Evolutionary conservation across 1,140 invertebrate genomes (phyloP).

Genomic region (Drosophila persimilis): DNA sequence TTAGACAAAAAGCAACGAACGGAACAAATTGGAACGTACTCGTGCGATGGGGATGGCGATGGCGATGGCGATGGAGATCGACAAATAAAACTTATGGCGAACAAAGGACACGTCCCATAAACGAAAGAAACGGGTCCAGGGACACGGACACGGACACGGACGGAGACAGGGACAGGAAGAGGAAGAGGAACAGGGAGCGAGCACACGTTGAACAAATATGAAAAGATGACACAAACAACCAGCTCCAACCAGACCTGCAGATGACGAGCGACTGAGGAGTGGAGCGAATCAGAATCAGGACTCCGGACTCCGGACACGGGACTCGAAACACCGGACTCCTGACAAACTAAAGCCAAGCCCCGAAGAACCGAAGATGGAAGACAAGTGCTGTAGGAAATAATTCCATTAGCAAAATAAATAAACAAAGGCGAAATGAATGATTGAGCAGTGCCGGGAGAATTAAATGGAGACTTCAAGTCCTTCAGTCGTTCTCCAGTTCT

Average conservation of each 20-base stretch:
- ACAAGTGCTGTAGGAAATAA: constrained; percentile 52
- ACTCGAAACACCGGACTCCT: background rate
- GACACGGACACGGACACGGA: background rate
- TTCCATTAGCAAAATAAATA: constrained; percentile 80
- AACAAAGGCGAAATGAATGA: constrained; percentile 74
- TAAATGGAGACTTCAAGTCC: constrained; percentile 40
- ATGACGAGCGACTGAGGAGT: constrained; percentile 2
- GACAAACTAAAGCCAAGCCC: background rate
- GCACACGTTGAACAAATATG: constrained; percentile 46
- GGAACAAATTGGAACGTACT: background rate
- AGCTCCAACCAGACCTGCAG: background rate
- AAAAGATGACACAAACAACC: constrained; percentile 40
- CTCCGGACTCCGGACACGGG: background rate
- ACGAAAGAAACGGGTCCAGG: constrained; percentile 10
- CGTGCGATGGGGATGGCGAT: background rate
- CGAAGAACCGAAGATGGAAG: background rate
- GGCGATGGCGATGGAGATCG: constrained; percentile 1
- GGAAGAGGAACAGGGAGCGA: constrained; percentile 7
- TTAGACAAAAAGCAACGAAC: constrained; percentile 43
- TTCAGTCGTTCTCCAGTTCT: background rate
- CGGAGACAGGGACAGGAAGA: background rate
- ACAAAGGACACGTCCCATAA: constrained; percentile 51
- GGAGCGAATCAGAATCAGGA: constrained; percentile 1
- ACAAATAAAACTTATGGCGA: constrained; percentile 26
- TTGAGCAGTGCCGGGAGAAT: constrained; percentile 53